A percentile compares a stretch with the other conserved stretches of the same genome.
phyloP scores from a whole-genome alignment of 2,888 invertebrate species.

The Epistrophella euchroma region DNA sequence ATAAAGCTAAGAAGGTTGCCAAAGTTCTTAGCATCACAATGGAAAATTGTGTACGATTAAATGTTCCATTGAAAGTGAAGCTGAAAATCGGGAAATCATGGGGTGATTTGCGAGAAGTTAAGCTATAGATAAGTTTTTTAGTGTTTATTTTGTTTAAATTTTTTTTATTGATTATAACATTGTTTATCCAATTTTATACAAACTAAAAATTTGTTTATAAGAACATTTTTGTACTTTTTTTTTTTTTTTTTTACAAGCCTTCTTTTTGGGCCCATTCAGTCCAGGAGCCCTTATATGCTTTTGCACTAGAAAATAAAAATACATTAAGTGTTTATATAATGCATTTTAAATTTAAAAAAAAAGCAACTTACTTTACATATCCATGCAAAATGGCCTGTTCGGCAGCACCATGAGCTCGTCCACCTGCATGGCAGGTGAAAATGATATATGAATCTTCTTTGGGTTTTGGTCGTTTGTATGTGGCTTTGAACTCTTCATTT shows the following conservation, averaged over 20 bases:
- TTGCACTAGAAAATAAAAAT: slow-evolving; percentile 79
- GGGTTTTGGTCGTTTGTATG: slow-evolving; percentile 86
- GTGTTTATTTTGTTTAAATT: slow-evolving; percentile 16
- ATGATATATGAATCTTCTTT: slow-evolving; percentile 86
- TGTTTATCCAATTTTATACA: slow-evolving; percentile 2
- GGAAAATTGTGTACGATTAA: slow-evolving; percentile 90
- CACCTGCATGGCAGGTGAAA: slow-evolving; percentile 89
- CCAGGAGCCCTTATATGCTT: slow-evolving; percentile 83
- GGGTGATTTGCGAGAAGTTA: slow-evolving; percentile 85
- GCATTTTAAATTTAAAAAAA: slow-evolving; percentile 5
- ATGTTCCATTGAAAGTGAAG: slow-evolving; percentile 94
- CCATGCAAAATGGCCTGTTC: slow-evolving; percentile 83
- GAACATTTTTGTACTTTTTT: not conserved
- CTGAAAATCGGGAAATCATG: slow-evolving; percentile 92
- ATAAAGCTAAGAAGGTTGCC: slow-evolving; percentile 86
- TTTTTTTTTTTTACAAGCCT: slow-evolving; percentile 74
- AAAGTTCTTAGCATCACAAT: slow-evolving; percentile 89
- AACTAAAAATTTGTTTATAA: not conserved
- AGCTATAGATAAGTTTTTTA: slow-evolving; percentile 72
- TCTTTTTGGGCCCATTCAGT: slow-evolving; percentile 82
- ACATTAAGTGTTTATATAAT: not conserved
- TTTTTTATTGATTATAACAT: slow-evolving; percentile 44
- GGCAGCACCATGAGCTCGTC: slow-evolving; percentile 88
- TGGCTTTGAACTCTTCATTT: slow-evolving; percentile 81
- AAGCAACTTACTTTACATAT: slow-evolving; percentile 80